Evolutionary conservation across 2,888 invertebrate species (phyloP).

Genomic region (Hyposoter dolosus): DNA sequence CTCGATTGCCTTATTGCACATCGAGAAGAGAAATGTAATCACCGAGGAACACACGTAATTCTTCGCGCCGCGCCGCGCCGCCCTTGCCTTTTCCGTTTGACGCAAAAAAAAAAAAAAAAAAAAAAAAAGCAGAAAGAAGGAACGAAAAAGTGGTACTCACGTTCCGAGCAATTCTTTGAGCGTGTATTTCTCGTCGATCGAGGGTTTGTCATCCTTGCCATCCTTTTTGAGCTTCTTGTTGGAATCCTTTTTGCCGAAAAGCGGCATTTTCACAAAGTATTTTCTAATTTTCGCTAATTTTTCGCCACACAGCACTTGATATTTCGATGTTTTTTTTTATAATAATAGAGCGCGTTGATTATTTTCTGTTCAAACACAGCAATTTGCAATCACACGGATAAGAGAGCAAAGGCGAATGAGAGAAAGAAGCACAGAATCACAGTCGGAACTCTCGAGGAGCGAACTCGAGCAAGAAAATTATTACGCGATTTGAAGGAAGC

Average conservation of each 20-base stretch:
- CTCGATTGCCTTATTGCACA: constrained; percentile 6
- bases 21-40: constrained; percentile 12
- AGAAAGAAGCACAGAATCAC: constrained; percentile 11
- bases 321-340: background rate
- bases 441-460: background rate
- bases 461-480: background rate
- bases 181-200: constrained; percentile 95
- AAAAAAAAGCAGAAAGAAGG: background rate
- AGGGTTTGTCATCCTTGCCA: constrained; percentile 91
- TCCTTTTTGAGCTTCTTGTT: constrained; percentile 95
- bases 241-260: constrained; percentile 95
- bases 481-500: constrained; percentile 3
- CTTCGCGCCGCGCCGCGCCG: background rate
- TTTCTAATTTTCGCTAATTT: background rate
- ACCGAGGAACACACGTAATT: constrained; percentile 28
- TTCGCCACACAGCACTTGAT: background rate
- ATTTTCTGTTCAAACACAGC: background rate
- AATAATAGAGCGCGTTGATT: background rate
- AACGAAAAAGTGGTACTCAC: constrained; percentile 85
- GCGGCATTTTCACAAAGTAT: constrained; percentile 89
- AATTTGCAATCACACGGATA: background rate
- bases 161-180: constrained; percentile 96
- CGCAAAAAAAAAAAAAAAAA: background rate
- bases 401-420: background rate
- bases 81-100: background rate